Evolutionary conservation across 1,140 invertebrate genomes (phyloP).

Genomic region (Galendromus occidentalis): DNA sequence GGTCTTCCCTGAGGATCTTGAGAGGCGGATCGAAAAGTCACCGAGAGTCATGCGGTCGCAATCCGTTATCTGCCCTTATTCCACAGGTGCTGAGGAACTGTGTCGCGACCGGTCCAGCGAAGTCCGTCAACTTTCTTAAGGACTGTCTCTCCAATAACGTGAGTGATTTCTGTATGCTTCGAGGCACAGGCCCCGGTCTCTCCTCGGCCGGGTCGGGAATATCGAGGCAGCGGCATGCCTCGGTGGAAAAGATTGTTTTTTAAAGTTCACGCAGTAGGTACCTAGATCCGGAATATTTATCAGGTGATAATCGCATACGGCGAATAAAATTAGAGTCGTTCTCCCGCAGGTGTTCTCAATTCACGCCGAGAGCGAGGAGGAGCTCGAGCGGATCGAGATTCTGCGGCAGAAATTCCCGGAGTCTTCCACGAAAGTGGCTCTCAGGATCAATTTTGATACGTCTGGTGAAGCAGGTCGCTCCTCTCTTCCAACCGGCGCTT

Average conservation of each 20-base stretch:
- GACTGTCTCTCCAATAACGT: not conserved
- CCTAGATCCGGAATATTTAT: no score
- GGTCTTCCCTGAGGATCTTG: not conserved
- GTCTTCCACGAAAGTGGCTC: not conserved
- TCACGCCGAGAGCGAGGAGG: not conserved
- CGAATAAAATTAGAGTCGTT: no score
- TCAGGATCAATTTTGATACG: not conserved
- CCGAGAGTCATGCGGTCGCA: not conserved
- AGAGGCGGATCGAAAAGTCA: no score
- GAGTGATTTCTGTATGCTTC: not conserved
- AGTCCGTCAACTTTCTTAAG: not conserved
- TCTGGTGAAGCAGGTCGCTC: not conserved
- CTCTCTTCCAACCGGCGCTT: not conserved
- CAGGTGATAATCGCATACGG: no score
- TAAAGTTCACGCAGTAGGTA: no score
- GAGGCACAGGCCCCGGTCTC: no score
- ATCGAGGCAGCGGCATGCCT: no score
- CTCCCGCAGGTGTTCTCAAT: not conserved
- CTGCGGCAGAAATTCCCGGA: not conserved
- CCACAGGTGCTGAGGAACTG: not conserved
- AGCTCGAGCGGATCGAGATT: not conserved
- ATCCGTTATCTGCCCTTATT: not conserved
- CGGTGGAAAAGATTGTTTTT: no score
- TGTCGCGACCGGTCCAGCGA: not conserved
- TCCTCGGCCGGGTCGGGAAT: no score